Evolutionary conservation across 2,113 vertebrate genomes (phyloP).

Genomic region (Phycodurus eques): DNA sequence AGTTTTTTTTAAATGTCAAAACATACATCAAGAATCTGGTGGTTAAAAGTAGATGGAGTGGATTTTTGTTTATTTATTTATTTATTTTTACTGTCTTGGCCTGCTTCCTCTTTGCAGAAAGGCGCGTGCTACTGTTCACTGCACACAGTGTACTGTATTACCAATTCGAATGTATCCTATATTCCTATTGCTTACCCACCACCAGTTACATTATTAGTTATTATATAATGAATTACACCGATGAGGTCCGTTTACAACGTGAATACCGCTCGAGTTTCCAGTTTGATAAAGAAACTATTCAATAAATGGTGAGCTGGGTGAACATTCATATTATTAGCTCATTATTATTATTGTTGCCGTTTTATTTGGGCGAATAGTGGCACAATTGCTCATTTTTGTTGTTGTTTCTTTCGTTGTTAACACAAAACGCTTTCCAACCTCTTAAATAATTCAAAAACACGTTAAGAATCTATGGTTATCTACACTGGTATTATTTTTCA

Average conservation of each 20-base stretch:
- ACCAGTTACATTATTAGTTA: background rate
- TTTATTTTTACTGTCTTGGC: background rate
- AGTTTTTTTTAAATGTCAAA: background rate
- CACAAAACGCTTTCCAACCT: conserved; percentile 4
- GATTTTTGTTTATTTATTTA: background rate
- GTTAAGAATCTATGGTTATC: background rate
- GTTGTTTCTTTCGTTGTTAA: background rate
- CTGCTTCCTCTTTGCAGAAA: background rate
- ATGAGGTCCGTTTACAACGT: background rate
- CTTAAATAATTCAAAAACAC: conserved; percentile 19
- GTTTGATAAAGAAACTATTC: background rate
- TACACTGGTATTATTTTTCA: background rate
- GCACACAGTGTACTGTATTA: background rate
- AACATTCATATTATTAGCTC: background rate
- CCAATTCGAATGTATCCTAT: background rate
- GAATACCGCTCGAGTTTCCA: background rate
- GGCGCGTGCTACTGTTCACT: background rate
- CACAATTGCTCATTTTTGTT: background rate
- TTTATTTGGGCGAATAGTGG: background rate
- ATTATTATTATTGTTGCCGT: background rate
- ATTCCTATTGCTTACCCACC: background rate
- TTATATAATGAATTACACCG: background rate
- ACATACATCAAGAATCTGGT: no score
- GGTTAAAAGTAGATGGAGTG: background rate
- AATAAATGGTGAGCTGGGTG: background rate